phyloP scores from a whole-genome alignment of 2,113 vertebrate species.

The Anoura caudifer region DNA sequence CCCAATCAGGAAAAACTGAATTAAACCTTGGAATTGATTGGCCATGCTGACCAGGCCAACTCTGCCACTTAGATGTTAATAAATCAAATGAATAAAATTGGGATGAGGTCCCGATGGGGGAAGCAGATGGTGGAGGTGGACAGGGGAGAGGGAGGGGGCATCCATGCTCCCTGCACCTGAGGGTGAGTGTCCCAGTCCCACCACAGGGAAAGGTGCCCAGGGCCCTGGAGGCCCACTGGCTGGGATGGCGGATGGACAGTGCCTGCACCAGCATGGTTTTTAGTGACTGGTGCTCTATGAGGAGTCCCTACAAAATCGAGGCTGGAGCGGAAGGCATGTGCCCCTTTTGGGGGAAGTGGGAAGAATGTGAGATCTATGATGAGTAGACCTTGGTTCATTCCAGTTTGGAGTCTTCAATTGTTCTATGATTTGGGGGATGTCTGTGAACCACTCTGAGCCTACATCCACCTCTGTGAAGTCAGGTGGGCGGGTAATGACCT shows the following conservation, averaged over 20 bases:
- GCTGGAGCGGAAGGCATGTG: not conserved
- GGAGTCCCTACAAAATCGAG: not conserved
- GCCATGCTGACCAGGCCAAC: slow-evolving; percentile 84
- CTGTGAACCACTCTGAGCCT: not conserved
- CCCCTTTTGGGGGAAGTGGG: not conserved
- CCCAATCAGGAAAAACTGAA: slow-evolving; percentile 88
- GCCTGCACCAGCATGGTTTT: accelerated
- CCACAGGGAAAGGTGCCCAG: accelerated
- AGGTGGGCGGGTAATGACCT: not conserved
- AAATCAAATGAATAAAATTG: slow-evolving; percentile 85
- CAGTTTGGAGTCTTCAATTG: not conserved
- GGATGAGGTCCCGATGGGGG: not conserved
- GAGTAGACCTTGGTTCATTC: not conserved
- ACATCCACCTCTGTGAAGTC: not conserved
- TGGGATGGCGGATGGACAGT: not conserved
- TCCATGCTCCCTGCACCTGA: accelerated
- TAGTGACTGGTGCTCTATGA: accelerated
- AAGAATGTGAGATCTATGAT: not conserved
- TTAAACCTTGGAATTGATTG: slow-evolving; percentile 94
- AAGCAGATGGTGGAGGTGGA: not conserved
- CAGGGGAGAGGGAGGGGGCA: not conserved
- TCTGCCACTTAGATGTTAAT: slow-evolving; percentile 86
- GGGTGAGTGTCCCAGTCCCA: not conserved
- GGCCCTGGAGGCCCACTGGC: not conserved
- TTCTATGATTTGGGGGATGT: not conserved